Evolutionary conservation across 2,888 invertebrate species (phyloP).

Genomic region (Eustalomyia histrio): DNA sequence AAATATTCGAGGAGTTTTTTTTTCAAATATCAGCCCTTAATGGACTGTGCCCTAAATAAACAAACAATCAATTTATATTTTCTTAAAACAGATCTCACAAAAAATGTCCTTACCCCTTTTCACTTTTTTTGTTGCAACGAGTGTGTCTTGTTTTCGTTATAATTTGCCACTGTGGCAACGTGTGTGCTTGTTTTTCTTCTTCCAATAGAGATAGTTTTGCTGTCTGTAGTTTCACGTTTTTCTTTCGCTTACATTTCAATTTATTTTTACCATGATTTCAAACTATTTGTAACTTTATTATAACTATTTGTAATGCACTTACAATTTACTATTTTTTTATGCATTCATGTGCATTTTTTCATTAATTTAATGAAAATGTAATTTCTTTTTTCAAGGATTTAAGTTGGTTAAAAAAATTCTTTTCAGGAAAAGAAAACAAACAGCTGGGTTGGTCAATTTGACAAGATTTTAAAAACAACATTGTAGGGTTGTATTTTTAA

Average conservation of each 20-base stretch:
- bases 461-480: slow-evolving; percentile 78
- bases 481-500: slow-evolving; percentile 67
- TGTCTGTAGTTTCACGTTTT: slow-evolving; percentile 70
- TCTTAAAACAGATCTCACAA: slow-evolving; percentile 44
- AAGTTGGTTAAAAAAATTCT: slow-evolving; percentile 63
- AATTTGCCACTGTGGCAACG: slow-evolving; percentile 65
- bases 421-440: slow-evolving; percentile 73
- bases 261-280: slow-evolving; percentile 31
- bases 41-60: slow-evolving; percentile 28
- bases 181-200: slow-evolving; percentile 64
- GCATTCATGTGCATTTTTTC: slow-evolving; percentile 39
- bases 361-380: no score
- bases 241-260: slow-evolving; percentile 58
- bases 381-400: slow-evolving; percentile 73
- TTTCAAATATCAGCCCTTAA: slow-evolving; percentile 20
- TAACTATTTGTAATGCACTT: neutral
- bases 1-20: slow-evolving; percentile 42
- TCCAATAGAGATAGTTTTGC: slow-evolving; percentile 67
- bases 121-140: slow-evolving; percentile 42
- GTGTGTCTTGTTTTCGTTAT: slow-evolving; percentile 62
- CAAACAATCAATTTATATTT: slow-evolving; percentile 23
- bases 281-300: slow-evolving; percentile 9
- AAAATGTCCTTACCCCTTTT: slow-evolving; percentile 50
- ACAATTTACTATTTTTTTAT: slow-evolving; percentile 9
- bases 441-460: slow-evolving; percentile 70